Conservation (phyloP, 2,113 vertebrate species). For the Coryphaenoides rupestris region DNA sequence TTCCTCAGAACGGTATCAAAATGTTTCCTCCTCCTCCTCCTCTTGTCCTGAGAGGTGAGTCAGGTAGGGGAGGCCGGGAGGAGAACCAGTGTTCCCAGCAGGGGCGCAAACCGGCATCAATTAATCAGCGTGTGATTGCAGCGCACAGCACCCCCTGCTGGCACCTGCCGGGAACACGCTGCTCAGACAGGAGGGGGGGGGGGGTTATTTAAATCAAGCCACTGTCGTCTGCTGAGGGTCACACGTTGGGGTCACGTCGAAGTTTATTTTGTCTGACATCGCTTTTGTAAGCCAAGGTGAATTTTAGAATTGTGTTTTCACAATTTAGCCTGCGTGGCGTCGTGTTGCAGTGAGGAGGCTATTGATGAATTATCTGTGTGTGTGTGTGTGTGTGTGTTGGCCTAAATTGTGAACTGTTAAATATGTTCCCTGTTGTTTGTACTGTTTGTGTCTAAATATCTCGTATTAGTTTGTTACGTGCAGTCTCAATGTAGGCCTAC, state of each 20-base stretch:
- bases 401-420: no score
- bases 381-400: no score
- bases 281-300: background rate
- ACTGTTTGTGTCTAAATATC: no score
- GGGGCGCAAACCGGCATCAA: conserved; percentile 74
- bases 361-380: no score
- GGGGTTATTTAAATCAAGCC: conserved; percentile 51
- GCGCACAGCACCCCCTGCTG: conserved; percentile 77
- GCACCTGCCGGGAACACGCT: conserved; percentile 66
- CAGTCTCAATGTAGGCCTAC: background rate
- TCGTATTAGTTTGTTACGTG: no score
- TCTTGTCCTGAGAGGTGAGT: conserved; percentile 70
- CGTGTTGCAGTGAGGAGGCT: no score
- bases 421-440: no score
- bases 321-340: no score
- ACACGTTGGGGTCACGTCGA: conserved; percentile 36
- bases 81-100: conserved; percentile 73
- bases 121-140: conserved; percentile 77
- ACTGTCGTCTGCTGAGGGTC: conserved; percentile 49
- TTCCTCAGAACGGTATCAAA: conserved; percentile 66
- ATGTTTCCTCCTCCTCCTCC: conserved; percentile 61
- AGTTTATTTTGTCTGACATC: background rate
- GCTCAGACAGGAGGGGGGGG: no score
- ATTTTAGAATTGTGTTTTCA: no score
- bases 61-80: conserved; percentile 63